phyloP scores from a whole-genome alignment of 2,888 invertebrate species.

The Tholera decimalis region DNA sequence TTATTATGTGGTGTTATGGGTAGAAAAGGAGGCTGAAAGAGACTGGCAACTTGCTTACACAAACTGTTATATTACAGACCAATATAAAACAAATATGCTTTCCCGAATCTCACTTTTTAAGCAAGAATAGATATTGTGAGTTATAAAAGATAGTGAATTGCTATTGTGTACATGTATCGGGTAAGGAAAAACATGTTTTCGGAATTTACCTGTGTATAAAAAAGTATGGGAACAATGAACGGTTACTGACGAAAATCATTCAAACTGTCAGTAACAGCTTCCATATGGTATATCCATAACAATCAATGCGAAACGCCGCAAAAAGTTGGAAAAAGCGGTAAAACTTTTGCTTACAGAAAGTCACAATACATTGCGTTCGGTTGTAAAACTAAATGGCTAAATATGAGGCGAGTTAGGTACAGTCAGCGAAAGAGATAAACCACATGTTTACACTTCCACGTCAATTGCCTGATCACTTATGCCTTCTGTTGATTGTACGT shows the following conservation, averaged over 20 bases:
- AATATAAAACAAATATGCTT: neutral
- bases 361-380: slow-evolving; percentile 9
- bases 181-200: neutral
- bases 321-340: slow-evolving; percentile 15
- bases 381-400: slow-evolving; percentile 12
- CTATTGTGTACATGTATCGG: neutral
- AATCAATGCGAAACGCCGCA: slow-evolving; percentile 5
- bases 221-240: slow-evolving; percentile 16
- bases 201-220: neutral
- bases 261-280: slow-evolving; percentile 38
- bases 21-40: neutral
- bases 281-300: slow-evolving; percentile 12
- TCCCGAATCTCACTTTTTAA: neutral
- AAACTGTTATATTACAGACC: neutral
- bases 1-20: slow-evolving; percentile 30
- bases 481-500: neutral
- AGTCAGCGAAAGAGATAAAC: neutral
- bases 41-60: neutral
- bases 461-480: neutral
- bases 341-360: slow-evolving; percentile 24
- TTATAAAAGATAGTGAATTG: neutral
- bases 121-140: neutral
- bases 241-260: slow-evolving; percentile 10
- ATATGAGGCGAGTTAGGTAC: neutral
- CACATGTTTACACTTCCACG: neutral